Base-by-base conservation (phyloP, 2,113 vertebrate species). In the Lepisosteus oculatus region DNA sequence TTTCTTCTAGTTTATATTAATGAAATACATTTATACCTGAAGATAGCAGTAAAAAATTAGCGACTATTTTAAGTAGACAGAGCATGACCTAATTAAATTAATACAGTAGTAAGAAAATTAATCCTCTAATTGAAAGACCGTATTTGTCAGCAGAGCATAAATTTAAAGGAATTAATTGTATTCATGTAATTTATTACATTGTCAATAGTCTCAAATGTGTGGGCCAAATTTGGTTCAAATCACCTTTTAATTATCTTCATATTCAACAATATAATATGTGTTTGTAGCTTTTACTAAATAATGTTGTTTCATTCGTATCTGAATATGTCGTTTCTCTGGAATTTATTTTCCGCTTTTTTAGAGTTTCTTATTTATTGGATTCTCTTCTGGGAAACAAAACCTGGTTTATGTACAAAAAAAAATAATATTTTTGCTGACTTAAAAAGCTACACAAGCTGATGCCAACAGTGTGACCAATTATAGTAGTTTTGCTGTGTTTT, bases 391-490 rank as follows among this genome's bases (percentile, higher is more conserved):
- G 69, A 57, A 62, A 78, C 69, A 74, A 77, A 80, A 79, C 73
- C 74, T 73, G 43, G 8, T 78, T 79, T 80, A 73, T 76, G 73
- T 78, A 59, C 75, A 76, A 77, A 69, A 65, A 68, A 68, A 57
- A 71, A 57, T 55, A 76, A 64, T 75, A 55, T 71, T 78, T 74
- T 72, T 67, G 55, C 75, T 67, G 62, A 77, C 78, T 76, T 74
- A 56, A 76, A 64, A 72, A 77, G 70, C 44, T 42, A 72, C 72
- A 78, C 74, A 83, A 79, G 63, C 78, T 56, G 17, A 73, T 73
- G 74, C 81, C 78, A 76, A 85, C 83, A 80, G 76, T 91, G 87
- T 94, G 90, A 94, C 93, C 95, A 97, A 94, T 96, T 95, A 94
- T 88, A 87, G 83, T 73, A 75, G 77, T 83, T 64, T 81, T 87